A percentile compares a stretch with the other conserved stretches of the same genome.
Evolutionary conservation across 2,797 vertebrate genomes (phyloP).

Genomic region (Acridotheres tristis): DNA sequence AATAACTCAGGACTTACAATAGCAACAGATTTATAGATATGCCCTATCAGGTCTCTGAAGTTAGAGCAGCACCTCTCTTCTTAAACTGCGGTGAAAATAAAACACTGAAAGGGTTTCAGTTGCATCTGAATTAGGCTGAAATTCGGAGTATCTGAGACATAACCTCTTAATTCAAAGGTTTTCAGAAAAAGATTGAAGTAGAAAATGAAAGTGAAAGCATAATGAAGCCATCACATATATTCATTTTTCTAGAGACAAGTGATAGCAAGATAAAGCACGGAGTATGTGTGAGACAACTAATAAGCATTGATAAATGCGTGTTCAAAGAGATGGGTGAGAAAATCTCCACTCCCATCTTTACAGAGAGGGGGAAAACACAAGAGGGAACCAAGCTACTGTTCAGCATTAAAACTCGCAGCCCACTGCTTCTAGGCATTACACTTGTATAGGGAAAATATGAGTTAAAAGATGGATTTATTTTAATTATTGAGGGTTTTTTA

Average conservation of each 20-base stretch:
- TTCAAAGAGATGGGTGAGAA: not conserved
- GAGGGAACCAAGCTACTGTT: not conserved
- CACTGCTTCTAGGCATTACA: fast-evolving
- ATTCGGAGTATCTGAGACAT: not conserved
- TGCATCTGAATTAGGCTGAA: not conserved
- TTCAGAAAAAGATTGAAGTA: not conserved
- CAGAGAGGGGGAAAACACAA: not conserved
- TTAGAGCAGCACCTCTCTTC: not conserved
- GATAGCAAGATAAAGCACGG: not conserved
- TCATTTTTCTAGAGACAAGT: not conserved
- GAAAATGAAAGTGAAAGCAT: constrained; percentile 64
- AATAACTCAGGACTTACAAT: not conserved
- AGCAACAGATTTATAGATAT: not conserved
- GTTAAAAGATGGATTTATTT: not conserved
- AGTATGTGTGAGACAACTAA: not conserved
- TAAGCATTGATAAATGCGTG: fast-evolving
- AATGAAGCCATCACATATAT: not conserved
- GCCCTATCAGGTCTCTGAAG: not conserved
- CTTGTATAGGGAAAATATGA: fast-evolving
- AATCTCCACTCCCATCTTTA: not conserved
- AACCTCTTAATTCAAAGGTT: not conserved
- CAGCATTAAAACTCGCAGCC: not conserved
- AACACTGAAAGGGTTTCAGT: not conserved
- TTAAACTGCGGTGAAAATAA: not conserved
- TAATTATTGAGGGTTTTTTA: not conserved